A percentile compares a stretch with the other conserved stretches of the same genome.
phyloP scores from a whole-genome alignment of 2,797 vertebrate species.

The Glossophaga mutica region DNA sequence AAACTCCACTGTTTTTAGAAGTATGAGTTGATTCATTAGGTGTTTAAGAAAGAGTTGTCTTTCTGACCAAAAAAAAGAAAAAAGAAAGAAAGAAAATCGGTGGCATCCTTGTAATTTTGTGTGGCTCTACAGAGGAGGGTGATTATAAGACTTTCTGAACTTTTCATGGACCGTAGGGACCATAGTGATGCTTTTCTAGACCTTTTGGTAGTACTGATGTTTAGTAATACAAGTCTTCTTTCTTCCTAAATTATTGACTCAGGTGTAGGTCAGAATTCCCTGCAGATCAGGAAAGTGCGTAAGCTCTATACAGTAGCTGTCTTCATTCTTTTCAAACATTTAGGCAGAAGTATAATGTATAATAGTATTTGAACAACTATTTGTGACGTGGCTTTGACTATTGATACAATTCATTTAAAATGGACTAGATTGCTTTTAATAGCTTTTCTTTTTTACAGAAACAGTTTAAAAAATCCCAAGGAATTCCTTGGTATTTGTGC shows the following conservation, averaged over 20 bases:
- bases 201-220: constrained; percentile 31
- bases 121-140: background rate
- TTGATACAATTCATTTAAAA: constrained; percentile 49
- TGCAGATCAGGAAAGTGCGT: background rate
- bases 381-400: constrained; percentile 46
- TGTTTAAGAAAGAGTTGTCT: constrained; percentile 15
- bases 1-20: constrained; percentile 25
- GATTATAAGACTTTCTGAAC: background rate
- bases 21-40: constrained; percentile 20
- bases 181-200: background rate
- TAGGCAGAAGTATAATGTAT: background rate
- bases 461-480: constrained; percentile 40
- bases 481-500: constrained; percentile 17
- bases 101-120: constrained; percentile 41
- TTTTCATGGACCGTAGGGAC: background rate
- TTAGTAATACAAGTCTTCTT: background rate
- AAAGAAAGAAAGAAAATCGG: constrained; percentile 26
- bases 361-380: constrained; percentile 33
- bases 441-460: constrained; percentile 49
- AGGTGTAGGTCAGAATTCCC: background rate
- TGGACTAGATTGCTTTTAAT: constrained; percentile 48
- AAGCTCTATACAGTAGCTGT: constrained; percentile 7
- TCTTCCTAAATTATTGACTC: background rate
- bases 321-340: constrained; percentile 29
- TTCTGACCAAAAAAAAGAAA: constrained; percentile 39